These are phyloP conservation scores for Nematostella vectensis DNA, from an alignment of 92 coral and sea anemone genomes.

Conservation along the genomic window DNA sequence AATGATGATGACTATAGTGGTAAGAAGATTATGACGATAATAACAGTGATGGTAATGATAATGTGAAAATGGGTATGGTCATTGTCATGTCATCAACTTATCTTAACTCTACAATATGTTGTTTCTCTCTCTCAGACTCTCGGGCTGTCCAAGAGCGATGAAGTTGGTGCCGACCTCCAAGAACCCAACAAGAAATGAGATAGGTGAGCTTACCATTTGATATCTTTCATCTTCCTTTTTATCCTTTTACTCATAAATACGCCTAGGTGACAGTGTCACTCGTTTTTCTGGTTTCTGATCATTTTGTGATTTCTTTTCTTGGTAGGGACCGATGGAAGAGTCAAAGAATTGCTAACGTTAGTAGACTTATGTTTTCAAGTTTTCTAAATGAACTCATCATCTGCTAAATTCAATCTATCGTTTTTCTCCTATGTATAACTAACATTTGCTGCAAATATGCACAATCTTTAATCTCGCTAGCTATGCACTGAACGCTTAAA, in stretches of 20 bases:
- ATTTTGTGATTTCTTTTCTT: too few species aligned
- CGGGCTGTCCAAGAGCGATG: constrained; percentile 75
- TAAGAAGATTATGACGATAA: too few species aligned
- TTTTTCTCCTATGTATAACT: too few species aligned
- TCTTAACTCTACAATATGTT: too few species aligned
- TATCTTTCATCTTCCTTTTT: background rate
- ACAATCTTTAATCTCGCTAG: background rate
- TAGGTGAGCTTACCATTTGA: constrained; percentile 35
- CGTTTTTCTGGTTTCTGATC: too few species aligned
- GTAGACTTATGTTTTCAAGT: constrained; percentile 1
- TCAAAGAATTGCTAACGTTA: constrained; percentile 25
- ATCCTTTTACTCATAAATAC: constrained; percentile 1
- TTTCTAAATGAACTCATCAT: too few species aligned
- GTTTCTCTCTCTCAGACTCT: too few species aligned
- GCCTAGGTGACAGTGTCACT: background rate
- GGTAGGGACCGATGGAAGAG: constrained; percentile 35
- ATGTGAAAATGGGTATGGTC: too few species aligned
- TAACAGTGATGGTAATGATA: too few species aligned
- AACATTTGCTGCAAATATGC: background rate
- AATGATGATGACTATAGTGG: too few species aligned
- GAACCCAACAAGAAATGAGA: constrained; percentile 58
- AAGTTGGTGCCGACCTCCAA: constrained; percentile 41
- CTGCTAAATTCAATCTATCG: too few species aligned
- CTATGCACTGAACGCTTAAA: background rate
- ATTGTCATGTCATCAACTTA: too few species aligned